Conservation (phyloP, 2,797 vertebrate genomes). For the Malacoctenus gilli region DNA sequence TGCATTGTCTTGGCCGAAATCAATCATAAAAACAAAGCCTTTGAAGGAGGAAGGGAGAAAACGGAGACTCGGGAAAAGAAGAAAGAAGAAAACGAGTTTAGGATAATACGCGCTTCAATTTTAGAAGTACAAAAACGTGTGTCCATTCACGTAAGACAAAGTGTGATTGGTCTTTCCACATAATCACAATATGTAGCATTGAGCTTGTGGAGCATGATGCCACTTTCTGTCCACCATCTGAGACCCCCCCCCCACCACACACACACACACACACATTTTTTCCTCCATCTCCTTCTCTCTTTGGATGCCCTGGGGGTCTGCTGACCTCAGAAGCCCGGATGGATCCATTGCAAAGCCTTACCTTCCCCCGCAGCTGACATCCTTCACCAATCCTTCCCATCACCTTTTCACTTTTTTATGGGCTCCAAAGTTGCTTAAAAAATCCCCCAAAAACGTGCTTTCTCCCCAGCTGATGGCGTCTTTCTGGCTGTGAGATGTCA, state of each 20-base stretch:
- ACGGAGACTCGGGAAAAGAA: too few species aligned
- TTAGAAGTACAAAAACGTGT: too few species aligned
- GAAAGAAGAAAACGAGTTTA: too few species aligned
- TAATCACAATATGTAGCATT: not conserved
- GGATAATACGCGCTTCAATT: too few species aligned
- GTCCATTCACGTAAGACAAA: not conserved
- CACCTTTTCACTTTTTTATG: not conserved
- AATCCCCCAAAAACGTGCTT: not conserved
- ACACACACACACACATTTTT: too few species aligned
- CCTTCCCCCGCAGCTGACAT: constrained; percentile 1
- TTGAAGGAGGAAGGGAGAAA: not conserved
- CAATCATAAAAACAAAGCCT: not conserved
- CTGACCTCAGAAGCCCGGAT: not conserved
- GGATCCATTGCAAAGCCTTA: not conserved
- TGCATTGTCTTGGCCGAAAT: not conserved
- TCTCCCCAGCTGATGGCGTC: not conserved
- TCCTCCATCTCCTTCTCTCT: not conserved
- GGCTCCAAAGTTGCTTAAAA: not conserved
- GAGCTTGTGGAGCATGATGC: not conserved
- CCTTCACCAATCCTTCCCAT: not conserved
- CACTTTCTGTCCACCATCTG: not conserved
- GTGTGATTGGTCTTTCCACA: not conserved
- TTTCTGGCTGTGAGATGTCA: constrained; percentile 2
- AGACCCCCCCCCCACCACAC: not conserved
- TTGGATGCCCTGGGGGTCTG: not conserved